Base-by-base conservation (phyloP, 37 sponge, comb jelly and placozoan species). In the Chondrosia reniformis region DNA sequence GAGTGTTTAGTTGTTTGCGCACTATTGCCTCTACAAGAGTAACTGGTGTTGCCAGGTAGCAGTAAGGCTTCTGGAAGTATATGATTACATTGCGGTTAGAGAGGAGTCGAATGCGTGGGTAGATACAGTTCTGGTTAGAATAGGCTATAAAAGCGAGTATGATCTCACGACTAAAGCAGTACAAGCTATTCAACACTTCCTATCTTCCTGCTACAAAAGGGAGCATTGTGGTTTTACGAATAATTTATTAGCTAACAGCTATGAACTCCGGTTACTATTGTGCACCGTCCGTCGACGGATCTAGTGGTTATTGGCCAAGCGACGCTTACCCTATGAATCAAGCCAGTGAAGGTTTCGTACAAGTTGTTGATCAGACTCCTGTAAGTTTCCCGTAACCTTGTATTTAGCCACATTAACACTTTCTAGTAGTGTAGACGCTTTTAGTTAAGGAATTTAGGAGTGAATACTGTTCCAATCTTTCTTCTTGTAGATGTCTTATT, bases 251-350 rank as follows among this genome's bases (percentile, higher is more conserved):
- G 28, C 28, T 59, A 30, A 69, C 41, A 28, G 43, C 72, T 3
- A 69, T 69, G 72, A 69, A 69, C 72, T 69, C 72, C 72, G 72
- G 72, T 69, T 69, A 41, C 72, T 69, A 69, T 6, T 41, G 41
- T 9, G 41, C 4, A 39, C 44, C 72, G 40, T 69, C 72, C 72
- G 72, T 69, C 10, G 22, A 69, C 72, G 72, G 36, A 34, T 41
- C 25, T 39, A 30, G 61, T 59, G 61, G 61, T 69, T 69, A 69
- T 40, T 69, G 72, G 72, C 72, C 31, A 39, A 30, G 44, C 5
- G 42, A n/a, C 9, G 72, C n/a, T n/a, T n/a, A 39, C 24, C 42
- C 38, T 37, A 69, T 38, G 72, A 13, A 42, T 3, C 72, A 41
- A 41, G 9, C 72, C 43, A 13, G 4, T 32, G 72, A 39, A 69